Percentiles rank a stretch among this genome's conserved stretches.
phyloP scores from a whole-genome alignment of 2,797 vertebrate species.

The Sarcophilus harrisii region DNA sequence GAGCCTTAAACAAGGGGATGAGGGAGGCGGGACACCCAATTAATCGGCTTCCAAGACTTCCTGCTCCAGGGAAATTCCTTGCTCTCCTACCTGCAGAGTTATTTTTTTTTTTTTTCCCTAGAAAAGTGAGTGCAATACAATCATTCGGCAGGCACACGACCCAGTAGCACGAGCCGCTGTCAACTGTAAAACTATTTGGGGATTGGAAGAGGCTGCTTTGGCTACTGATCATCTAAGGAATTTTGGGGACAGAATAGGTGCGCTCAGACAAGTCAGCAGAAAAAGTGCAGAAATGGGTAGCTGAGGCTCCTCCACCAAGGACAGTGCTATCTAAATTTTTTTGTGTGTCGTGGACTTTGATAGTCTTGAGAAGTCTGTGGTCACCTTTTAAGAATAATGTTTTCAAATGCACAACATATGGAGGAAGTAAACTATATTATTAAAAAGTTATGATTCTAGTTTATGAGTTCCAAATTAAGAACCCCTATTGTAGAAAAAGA shows the following conservation, averaged over 20 bases:
- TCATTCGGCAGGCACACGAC: constrained; percentile 45
- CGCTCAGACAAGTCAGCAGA: background rate
- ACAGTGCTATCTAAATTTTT: background rate
- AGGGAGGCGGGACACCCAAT: background rate
- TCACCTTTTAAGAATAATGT: background rate
- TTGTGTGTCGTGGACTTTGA: background rate
- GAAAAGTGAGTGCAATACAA: background rate
- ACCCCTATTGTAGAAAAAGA: background rate
- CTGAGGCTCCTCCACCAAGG: background rate
- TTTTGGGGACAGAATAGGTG: background rate
- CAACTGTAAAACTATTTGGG: background rate
- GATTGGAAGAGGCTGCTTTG: constrained; percentile 24
- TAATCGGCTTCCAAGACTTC: background rate
- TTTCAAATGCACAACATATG: background rate
- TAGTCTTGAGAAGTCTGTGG: background rate
- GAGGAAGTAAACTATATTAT: background rate
- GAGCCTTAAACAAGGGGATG: background rate
- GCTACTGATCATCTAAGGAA: constrained; percentile 25
- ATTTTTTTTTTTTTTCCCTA: background rate
- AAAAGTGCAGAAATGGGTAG: background rate
- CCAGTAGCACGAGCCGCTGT: constrained; percentile 27
- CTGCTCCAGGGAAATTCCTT: constrained; percentile 29
- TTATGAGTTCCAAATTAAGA: background rate
- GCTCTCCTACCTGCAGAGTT: constrained; percentile 12
- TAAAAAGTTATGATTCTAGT: background rate